Base-by-base conservation (phyloP, 30 jellyfish, hydroid and myxozoan genomes). In the Aurelia sp. region DNA sequence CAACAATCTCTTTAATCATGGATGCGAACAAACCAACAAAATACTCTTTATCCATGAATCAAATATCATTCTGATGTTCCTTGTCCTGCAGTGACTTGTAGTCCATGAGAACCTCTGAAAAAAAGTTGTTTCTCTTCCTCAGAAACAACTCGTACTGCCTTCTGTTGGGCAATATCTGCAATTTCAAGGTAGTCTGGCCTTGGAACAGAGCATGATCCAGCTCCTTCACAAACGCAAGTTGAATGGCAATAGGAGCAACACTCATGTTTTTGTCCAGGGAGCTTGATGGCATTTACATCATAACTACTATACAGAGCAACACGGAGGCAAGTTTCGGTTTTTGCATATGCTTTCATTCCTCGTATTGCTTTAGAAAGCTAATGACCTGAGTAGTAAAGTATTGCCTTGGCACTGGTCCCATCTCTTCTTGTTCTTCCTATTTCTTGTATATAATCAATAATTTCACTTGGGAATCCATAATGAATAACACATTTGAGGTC, bases 361-460 rank as follows among this genome's bases (percentile, higher is more conserved):
- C 41, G 55, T 8, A 73, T 41, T 41, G 86, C 74, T 22, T 74
- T 50, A 20, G 55, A 71, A 6, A 74, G 6, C 37, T 74, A 76
- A 20, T 57, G 57, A 5, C 86, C 86, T 41, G 86, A 41, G 60
- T 23, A 74, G 60, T 41, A 74, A 17, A 74, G 40, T n/a, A 74
- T 57, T 6, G 73, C 65, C 6, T 30, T 27, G 30, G 86, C 57
- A 12, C 48, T 59, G 27, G 57, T 18, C 23, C 65, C 62, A 74
- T 74, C 86, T 48, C 86, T 58, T 23, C 86, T 76, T 15, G 86
- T 76, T 41, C 86, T 62, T 41, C 86, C 86, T 1, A 74, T 74
- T 57, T 76, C 86, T 41, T 74, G 86, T 16, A 74, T 74, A 63
- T 19, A 74, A 30, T 74, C 74, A 22, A 41, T 63, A 3, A 51